Base-by-base conservation (phyloP, 2,888 invertebrate genomes). In the Zygothrica quintamaculata region DNA sequence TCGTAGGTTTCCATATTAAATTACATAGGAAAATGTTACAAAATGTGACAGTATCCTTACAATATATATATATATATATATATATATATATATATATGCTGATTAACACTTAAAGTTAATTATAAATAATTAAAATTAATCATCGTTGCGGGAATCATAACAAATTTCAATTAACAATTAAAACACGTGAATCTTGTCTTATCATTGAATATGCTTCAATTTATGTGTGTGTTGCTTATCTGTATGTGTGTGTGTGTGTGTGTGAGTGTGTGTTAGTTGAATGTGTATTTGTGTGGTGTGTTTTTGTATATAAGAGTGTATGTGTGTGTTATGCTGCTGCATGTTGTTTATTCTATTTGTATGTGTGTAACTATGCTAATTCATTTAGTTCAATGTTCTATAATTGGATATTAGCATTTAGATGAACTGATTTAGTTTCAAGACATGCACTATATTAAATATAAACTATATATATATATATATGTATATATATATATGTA, bases 21-120 rank as follows among this genome's bases (percentile, higher is more conserved):
- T 67, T 72, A 51, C 65, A 72, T 18, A 62, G 47, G 36, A 52
- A 42, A 55, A 65, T 47, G 56, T 43, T 44, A 37, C 71, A n/a
- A n/a, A n/a, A n/a, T n/a, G n/a, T n/a, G n/a, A n/a, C n/a, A n/a
- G n/a, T 44, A 70, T 44, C 52, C 29, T 34, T 52, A n/a, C n/a
- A n/a, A n/a, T n/a, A n/a, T n/a, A n/a, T n/a, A n/a, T n/a, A n/a
- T n/a, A n/a, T n/a, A n/a, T n/a, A n/a, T n/a, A n/a, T n/a, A n/a
- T n/a, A n/a, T n/a, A n/a, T n/a, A n/a, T n/a, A n/a, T n/a, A n/a
- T n/a, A n/a, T n/a, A n/a, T n/a, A n/a, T n/a, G n/a, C 48, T 26
- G 16, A 25, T 36, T 48, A 22, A 22, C 18, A 3, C n/a, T 2
- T 2, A 22, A 22, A 2, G 18, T 5, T 3, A 22, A 22, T 22